A percentile compares a stretch with the other conserved stretches of the same genome.
phyloP scores from a whole-genome alignment of 2,113 vertebrate species.

The Antigone vipio region DNA sequence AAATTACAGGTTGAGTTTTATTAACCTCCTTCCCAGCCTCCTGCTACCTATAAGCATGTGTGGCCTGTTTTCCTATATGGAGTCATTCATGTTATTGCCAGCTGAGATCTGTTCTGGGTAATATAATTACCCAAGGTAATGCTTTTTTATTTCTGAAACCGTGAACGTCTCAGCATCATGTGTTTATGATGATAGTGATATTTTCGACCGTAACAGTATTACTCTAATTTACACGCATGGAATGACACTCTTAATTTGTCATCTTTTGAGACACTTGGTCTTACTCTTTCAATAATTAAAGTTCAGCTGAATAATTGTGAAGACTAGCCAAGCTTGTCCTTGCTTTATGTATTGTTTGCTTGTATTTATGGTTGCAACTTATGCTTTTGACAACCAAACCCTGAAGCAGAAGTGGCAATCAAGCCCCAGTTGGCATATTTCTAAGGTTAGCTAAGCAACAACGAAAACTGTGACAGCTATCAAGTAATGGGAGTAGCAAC shows the following conservation, averaged over 20 bases:
- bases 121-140: background rate
- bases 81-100: background rate
- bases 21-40: background rate
- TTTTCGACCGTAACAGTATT: background rate
- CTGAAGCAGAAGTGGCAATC: background rate
- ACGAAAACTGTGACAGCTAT: background rate
- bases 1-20: background rate
- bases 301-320: background rate
- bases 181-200: background rate
- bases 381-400: background rate
- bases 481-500: background rate
- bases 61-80: background rate
- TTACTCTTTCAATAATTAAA: background rate
- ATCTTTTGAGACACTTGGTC: background rate
- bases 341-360: background rate
- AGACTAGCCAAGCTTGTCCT: background rate
- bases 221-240: background rate
- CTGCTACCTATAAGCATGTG: background rate
- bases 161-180: background rate
- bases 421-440: background rate
- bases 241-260: background rate
- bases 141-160: background rate
- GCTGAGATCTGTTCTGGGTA: background rate
- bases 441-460: background rate
- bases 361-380: background rate